A percentile compares a stretch with the other conserved stretches of the same genome.
phyloP scores from a whole-genome alignment of 1,140 invertebrate genomes.

The Atta texana region DNA sequence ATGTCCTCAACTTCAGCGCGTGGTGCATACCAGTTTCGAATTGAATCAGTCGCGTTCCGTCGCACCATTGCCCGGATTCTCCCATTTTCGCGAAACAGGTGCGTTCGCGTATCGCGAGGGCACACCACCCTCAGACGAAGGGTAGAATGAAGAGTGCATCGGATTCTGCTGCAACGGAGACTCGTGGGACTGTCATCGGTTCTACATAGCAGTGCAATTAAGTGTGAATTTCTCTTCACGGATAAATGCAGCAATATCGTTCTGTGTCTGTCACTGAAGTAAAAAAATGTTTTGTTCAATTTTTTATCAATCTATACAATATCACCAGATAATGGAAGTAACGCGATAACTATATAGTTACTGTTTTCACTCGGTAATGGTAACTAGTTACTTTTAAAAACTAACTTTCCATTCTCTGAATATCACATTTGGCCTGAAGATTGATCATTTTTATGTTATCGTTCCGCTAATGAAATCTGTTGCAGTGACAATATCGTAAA shows the following conservation, averaged over 20 bases:
- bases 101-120: conserved; percentile 31
- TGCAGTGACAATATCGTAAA: background rate
- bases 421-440: background rate
- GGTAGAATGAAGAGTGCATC: background rate
- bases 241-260: background rate
- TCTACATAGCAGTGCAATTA: background rate
- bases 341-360: too few species aligned
- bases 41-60: conserved; percentile 50
- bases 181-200: conserved; percentile 36
- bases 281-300: background rate
- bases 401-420: too few species aligned
- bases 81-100: conserved; percentile 25
- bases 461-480: background rate
- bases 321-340: too few species aligned
- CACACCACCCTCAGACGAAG: background rate
- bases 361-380: too few species aligned
- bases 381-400: too few species aligned
- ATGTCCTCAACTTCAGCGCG: conserved; percentile 43
- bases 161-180: background rate
- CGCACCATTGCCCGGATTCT: conserved; percentile 17
- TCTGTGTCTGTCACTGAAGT: background rate
- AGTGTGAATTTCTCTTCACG: conserved; percentile 33
- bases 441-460: background rate
- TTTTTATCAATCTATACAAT: background rate
- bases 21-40: conserved; percentile 47